These are phyloP conservation scores for Taeniopygia guttata DNA, from an alignment of 2,797 vertebrate genomes.

Conservation along the genomic window DNA sequence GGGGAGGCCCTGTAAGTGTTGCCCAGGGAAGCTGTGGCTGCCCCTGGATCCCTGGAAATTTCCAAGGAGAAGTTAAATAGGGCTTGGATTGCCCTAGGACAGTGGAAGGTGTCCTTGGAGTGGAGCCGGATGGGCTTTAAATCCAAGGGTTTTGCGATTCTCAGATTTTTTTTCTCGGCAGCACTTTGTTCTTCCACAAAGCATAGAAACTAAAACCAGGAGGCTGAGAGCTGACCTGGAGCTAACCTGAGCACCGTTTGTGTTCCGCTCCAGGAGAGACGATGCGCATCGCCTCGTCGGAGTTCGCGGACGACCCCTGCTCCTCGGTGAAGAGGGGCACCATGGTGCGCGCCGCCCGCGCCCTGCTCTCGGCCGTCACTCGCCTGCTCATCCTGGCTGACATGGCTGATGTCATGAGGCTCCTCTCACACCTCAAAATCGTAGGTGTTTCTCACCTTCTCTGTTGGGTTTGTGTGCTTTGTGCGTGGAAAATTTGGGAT, in stretches of 20 bases:
- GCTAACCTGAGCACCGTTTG: accelerated
- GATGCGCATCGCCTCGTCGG: constrained; percentile 92
- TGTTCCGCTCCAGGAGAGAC: constrained; percentile 82
- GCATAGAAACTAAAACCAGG: no score
- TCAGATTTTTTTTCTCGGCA: background rate
- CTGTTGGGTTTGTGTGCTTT: background rate
- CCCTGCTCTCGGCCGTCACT: constrained; percentile 93
- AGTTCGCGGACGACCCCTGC: constrained; percentile 96
- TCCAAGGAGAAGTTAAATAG: accelerated
- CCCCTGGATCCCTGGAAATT: background rate
- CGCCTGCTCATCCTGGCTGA: constrained; percentile 96
- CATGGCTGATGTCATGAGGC: constrained; percentile 99
- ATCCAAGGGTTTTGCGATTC: accelerated
- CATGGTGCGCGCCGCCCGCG: constrained; percentile 95
- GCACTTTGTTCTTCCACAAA: no score
- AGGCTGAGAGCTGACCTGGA: accelerated
- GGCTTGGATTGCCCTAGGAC: background rate
- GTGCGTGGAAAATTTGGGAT: accelerated
- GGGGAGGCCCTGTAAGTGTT: accelerated
- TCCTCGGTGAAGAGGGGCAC: constrained; percentile 97
- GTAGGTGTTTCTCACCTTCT: constrained; percentile 69
- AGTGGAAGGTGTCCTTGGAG: accelerated
- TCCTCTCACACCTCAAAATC: constrained; percentile 95
- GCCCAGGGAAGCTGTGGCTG: background rate
- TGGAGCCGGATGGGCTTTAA: background rate